phyloP scores from a whole-genome alignment of 2,113 vertebrate species.

The Pelmatolapia mariae region DNA sequence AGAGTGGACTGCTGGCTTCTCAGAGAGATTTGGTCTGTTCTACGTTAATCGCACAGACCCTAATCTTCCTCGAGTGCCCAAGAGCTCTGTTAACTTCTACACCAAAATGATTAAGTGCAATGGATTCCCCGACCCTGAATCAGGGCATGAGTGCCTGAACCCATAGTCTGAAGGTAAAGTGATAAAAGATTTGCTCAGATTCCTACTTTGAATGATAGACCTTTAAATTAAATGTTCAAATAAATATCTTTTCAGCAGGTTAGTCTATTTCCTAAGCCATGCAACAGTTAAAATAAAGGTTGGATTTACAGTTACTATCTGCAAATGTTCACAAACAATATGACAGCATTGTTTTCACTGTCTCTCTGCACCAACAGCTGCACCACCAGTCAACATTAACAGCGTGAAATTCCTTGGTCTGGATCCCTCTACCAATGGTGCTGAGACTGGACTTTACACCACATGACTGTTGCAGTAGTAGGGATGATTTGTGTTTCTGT shows the following conservation, averaged over 20 bases:
- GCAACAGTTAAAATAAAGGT: neutral
- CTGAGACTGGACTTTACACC: slow-evolving; percentile 73
- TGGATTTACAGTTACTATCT: neutral
- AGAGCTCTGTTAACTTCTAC: slow-evolving; percentile 75
- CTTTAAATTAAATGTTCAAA: neutral
- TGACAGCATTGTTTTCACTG: neutral
- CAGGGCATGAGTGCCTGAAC: slow-evolving; percentile 77
- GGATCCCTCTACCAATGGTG: slow-evolving; percentile 46
- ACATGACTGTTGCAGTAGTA: slow-evolving; percentile 57
- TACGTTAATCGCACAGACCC: slow-evolving; percentile 81
- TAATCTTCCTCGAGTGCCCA: slow-evolving; percentile 76
- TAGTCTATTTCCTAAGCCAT: neutral
- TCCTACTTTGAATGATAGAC: neutral
- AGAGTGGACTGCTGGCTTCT: slow-evolving; percentile 86
- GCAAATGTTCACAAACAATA: neutral
- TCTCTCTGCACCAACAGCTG: slow-evolving; percentile 18
- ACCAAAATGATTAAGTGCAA: slow-evolving; percentile 81
- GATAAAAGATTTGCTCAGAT: neutral
- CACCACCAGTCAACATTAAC: neutral
- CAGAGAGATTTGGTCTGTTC: slow-evolving; percentile 86
- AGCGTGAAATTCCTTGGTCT: slow-evolving; percentile 77
- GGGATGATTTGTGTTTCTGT: slow-evolving; percentile 36
- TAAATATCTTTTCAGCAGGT: neutral
- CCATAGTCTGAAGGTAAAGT: slow-evolving; percentile 70
- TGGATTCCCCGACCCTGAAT: slow-evolving; percentile 82